Evolutionary conservation across 2,113 vertebrate genomes (phyloP).

Genomic region (Setophaga petechia): DNA sequence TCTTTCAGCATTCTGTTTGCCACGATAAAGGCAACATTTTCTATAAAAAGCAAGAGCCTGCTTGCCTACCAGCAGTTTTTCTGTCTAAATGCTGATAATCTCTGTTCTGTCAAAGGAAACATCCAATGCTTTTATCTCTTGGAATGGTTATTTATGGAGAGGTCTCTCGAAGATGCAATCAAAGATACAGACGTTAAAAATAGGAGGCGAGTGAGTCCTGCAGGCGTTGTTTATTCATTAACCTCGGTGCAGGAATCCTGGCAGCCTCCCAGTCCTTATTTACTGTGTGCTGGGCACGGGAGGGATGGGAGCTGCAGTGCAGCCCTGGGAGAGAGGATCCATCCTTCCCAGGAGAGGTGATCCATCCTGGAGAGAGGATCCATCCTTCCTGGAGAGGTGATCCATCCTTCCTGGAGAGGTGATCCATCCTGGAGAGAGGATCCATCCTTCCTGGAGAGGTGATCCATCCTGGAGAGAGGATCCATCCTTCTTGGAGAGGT

Average conservation of each 20-base stretch:
- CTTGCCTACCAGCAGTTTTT: not conserved
- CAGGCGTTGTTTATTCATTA: slow-evolving; percentile 52
- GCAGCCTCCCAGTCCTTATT: slow-evolving; percentile 1
- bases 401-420: too few relatives aligned
- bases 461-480: too few relatives aligned
- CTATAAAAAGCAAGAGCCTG: not conserved
- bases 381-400: too few relatives aligned
- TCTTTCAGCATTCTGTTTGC: not conserved
- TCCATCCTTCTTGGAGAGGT: too few relatives aligned
- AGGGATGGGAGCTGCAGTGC: not conserved
- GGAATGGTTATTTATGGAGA: slow-evolving; percentile 9
- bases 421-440: too few relatives aligned
- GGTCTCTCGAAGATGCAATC: not conserved
- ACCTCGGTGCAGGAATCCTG: not conserved
- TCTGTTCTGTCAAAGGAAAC: not conserved
- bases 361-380: too few relatives aligned
- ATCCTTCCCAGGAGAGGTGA: too few relatives aligned
- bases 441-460: too few relatives aligned
- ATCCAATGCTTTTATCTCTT: slow-evolving; percentile 10
- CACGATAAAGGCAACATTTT: not conserved
- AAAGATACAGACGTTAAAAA: not conserved
- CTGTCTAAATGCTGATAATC: not conserved
- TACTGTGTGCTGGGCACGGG: not conserved
- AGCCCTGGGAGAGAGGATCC: not conserved
- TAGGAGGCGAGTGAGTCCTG: not conserved